These are phyloP conservation scores for Hydropsyche tenuis DNA, from an alignment of 1,140 invertebrate species.

Conservation along the genomic window DNA sequence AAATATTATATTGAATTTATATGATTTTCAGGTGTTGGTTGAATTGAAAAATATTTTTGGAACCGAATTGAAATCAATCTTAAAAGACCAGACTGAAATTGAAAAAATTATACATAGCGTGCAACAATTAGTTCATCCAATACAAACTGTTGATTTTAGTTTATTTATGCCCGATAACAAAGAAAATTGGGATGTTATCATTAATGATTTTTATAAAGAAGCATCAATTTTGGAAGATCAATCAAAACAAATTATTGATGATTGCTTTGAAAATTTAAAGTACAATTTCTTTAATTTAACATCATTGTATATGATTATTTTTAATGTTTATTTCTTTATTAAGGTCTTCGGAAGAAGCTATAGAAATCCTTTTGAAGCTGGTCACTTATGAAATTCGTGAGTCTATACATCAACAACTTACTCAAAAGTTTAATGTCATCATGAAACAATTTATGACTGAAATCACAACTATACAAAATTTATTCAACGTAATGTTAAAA, in stretches of 20 bases:
- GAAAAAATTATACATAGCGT: conserved; percentile 80
- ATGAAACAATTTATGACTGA: conserved; percentile 85
- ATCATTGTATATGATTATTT: conserved; percentile 26
- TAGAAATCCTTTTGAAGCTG: conserved; percentile 81
- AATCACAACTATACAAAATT: conserved; percentile 70
- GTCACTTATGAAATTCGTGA: conserved; percentile 77
- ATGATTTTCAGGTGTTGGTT: conserved; percentile 67
- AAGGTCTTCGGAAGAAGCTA: conserved; percentile 79
- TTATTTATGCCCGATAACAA: conserved; percentile 77
- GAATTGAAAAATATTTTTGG: conserved; percentile 92
- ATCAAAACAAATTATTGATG: conserved; percentile 83
- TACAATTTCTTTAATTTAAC: conserved; percentile 49
- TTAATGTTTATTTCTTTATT: conserved; percentile 40
- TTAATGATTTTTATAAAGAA: conserved; percentile 77
- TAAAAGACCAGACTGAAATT: conserved; percentile 83
- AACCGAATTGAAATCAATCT: conserved; percentile 82
- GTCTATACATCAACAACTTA: conserved; percentile 73
- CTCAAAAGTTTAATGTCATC: conserved; percentile 85
- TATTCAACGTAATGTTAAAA: conserved; percentile 66
- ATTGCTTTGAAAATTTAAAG: conserved; percentile 79
- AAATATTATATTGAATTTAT: background rate
- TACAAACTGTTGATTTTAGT: conserved; percentile 81
- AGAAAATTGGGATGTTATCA: conserved; percentile 83
- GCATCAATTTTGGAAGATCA: conserved; percentile 79
- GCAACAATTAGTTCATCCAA: conserved; percentile 73